Evolutionary conservation across 2,113 vertebrate genomes (phyloP), one percentile per base, ranked within the genome.

Genomic region (Agapornis roseicollis): DNA sequence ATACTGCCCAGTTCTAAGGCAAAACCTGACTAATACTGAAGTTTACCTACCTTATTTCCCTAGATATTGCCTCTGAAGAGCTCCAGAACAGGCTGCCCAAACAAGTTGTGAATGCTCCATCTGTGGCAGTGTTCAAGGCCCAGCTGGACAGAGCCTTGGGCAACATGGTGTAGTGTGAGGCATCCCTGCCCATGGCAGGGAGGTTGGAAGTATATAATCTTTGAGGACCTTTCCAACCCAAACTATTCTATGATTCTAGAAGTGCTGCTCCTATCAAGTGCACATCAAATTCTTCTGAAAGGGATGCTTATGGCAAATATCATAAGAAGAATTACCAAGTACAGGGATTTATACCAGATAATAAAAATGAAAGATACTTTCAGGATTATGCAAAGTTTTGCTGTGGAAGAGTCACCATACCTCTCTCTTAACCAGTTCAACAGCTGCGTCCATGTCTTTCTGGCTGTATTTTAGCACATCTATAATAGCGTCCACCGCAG

Each of bases 391-490:
- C 10, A 25, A 27, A 85, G n/a, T 49, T 69, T 18, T 23, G 12
- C 29, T 86, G 80, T 44, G 25, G n/a, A 93, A 77, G 7, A 6
- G 17, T 50, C 80, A 71, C n/a, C 81, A 39, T 85, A 98, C 98
- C 94, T 98, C 97, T 55, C 77, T 96, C 37, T 96, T 96, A 27
- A 98, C 97, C 64, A 56, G 94, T n/a, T 98, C 98, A 13, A 99
- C 97, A 84, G 98, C 98, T 6, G 94, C 95, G 33, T 99, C 99
- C 98, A 99, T 97, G 96, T 99, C 99, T 88, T 98, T 98, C 92
- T 99, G 99, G 78, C 98, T 99, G 44, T 99, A 99, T 89, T 98
- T 98, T 23, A 99, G 95, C 37, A 99, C 94, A 14, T 99, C 99
- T 66, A 99, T 98, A 28, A 99, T 99, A 31, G 98, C 96, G 8